Evolutionary conservation across 2,888 invertebrate species (phyloP).

Genomic region (Polietes domitor): DNA sequence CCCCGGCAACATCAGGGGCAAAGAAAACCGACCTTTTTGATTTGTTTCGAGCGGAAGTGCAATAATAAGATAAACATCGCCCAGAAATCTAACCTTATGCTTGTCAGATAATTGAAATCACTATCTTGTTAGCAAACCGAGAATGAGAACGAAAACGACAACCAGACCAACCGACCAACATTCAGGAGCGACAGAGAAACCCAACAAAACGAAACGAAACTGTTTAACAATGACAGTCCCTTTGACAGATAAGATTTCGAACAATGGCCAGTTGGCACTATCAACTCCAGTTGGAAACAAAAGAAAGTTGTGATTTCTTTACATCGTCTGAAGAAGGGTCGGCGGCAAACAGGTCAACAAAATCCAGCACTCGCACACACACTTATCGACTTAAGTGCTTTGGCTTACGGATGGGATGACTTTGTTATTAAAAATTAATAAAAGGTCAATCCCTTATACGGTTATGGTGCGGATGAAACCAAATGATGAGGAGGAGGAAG

Average conservation of each 20-base stretch:
- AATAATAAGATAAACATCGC: slow-evolving; percentile 65
- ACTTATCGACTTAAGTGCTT: slow-evolving; percentile 59
- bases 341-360: slow-evolving; percentile 22
- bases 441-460: slow-evolving; percentile 54
- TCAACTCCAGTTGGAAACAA: slow-evolving; percentile 36
- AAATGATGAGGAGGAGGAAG: neutral
- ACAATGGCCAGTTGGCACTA: slow-evolving; percentile 37
- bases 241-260: slow-evolving; percentile 32
- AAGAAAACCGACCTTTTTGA: slow-evolving; percentile 8
- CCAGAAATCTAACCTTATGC: slow-evolving; percentile 55
- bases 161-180: neutral
- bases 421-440: slow-evolving; percentile 65
- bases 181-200: no score
- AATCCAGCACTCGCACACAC: slow-evolving; percentile 30
- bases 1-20: neutral
- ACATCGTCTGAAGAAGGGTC: slow-evolving; percentile 30
- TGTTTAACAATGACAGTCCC: slow-evolving; percentile 46
- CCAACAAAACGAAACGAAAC: neutral
- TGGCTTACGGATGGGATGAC: slow-evolving; percentile 27
- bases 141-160: no score
- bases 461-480: no score
- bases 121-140: slow-evolving; percentile 57
- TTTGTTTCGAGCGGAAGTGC: slow-evolving; percentile 54
- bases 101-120: slow-evolving; percentile 66
- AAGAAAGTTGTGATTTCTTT: slow-evolving; percentile 35